Conservation (phyloP, 2,888 invertebrate genomes). For the Oscheius myriophilus region DNA sequence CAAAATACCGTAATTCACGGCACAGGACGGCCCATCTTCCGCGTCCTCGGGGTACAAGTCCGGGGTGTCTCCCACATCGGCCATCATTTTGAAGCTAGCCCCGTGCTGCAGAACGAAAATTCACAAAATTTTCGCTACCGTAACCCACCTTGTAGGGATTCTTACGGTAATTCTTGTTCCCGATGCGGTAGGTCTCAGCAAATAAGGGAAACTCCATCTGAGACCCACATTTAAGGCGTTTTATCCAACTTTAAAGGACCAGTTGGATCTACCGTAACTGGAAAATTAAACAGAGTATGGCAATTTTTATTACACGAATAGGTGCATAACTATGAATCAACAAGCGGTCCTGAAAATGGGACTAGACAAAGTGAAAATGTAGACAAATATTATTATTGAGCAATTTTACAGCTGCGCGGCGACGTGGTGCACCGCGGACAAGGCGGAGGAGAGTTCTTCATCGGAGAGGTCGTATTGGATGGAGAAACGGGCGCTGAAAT, state of each 20-base stretch:
- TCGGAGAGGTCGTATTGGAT: slow-evolving; percentile 59
- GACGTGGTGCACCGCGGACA: slow-evolving; percentile 35
- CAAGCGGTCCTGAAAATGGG: no score
- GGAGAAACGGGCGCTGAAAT: slow-evolving; percentile 62
- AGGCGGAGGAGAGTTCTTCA: slow-evolving; percentile 48
- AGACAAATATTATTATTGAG: no score
- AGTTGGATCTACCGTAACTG: no score
- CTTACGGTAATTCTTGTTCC: slow-evolving; percentile 9
- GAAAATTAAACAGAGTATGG: no score
- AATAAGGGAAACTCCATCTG: slow-evolving; percentile 18
- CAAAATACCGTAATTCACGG: not conserved
- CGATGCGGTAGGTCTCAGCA: slow-evolving; percentile 14
- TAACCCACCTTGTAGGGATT: slow-evolving; percentile 25
- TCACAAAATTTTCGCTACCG: not conserved
- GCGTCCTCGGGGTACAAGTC: slow-evolving; percentile 26
- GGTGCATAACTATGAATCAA: no score
- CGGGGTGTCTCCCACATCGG: slow-evolving; percentile 24
- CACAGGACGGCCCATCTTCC: slow-evolving; percentile 24
- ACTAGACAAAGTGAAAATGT: no score
- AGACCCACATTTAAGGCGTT: no score
- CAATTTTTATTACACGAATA: no score
- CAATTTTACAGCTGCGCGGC: slow-evolving; percentile 10
- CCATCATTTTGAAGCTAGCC: not conserved
- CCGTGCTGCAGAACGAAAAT: slow-evolving; percentile 1
- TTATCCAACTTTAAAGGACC: no score